These are phyloP conservation scores for Pteronotus mesoamericanus DNA, from an alignment of 2,797 vertebrate genomes.

Conservation along the genomic window DNA sequence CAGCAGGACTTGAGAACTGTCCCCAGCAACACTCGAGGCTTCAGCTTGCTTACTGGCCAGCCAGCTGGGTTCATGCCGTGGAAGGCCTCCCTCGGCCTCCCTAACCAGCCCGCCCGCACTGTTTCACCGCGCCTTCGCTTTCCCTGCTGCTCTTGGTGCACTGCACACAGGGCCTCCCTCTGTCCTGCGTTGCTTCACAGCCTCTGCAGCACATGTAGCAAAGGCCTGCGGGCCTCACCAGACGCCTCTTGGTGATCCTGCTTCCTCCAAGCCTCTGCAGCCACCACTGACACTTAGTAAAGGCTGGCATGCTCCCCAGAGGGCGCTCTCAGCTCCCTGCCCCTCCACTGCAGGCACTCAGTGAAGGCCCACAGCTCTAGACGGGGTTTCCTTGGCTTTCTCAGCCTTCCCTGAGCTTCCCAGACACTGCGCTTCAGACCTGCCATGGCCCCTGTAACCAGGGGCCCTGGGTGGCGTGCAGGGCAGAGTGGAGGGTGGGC, in stretches of 20 bases:
- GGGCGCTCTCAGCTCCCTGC: not conserved
- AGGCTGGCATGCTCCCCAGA: not conserved
- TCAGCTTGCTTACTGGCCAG: not conserved
- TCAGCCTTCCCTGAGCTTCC: not conserved
- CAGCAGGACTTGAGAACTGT: not conserved
- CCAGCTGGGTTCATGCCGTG: not conserved
- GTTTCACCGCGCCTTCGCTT: not conserved
- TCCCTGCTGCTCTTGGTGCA: not conserved
- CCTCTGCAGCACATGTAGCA: not conserved
- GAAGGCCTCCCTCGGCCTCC: not conserved
- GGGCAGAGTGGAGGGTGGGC: not conserved
- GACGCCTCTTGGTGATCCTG: not conserved
- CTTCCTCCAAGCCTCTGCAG: not conserved
- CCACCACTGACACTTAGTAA: not conserved
- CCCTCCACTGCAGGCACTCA: not conserved
- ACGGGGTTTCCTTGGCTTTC: not conserved
- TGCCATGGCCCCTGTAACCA: not conserved
- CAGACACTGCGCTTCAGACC: not conserved
- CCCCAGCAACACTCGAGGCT: not conserved
- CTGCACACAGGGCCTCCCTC: not conserved
- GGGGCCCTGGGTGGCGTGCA: rapidly evolving
- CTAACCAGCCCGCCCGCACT: not conserved
- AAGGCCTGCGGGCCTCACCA: too few relatives aligned
- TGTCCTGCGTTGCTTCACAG: not conserved
- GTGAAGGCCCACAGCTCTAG: not conserved